These are phyloP conservation scores for Stegodyphus dumicola DNA, from an alignment of 1,140 invertebrate species.

Conservation along the genomic window DNA sequence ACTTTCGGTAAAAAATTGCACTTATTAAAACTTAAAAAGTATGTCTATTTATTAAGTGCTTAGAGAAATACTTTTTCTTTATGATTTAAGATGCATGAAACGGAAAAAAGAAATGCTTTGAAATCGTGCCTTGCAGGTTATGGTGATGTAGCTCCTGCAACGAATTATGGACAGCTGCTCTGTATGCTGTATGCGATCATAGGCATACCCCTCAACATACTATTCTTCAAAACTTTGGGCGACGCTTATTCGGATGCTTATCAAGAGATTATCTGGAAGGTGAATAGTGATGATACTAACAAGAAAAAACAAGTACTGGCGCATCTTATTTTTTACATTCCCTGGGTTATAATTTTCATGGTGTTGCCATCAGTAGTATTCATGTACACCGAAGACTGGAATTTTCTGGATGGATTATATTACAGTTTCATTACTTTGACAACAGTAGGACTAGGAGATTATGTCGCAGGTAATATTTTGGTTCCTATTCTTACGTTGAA, in stretches of 20 bases:
- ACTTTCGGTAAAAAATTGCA: no score
- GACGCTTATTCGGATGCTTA: slow-evolving; percentile 62
- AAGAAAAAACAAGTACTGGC: not conserved
- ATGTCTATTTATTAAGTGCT: no score
- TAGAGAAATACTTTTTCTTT: not conserved
- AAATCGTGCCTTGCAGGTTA: slow-evolving; percentile 75
- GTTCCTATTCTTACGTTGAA: no score
- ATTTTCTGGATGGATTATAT: slow-evolving; percentile 87
- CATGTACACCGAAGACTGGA: slow-evolving; percentile 87
- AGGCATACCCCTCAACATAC: slow-evolving; percentile 87
- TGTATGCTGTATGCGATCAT: slow-evolving; percentile 84
- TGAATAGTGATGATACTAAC: not conserved
- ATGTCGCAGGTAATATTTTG: slow-evolving; percentile 78
- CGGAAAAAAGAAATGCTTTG: no score
- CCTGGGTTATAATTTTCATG: slow-evolving; percentile 90
- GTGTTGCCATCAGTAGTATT: slow-evolving; percentile 91
- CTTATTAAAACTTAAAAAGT: no score
- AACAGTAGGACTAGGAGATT: slow-evolving; percentile 95
- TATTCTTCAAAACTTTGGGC: slow-evolving; percentile 73
- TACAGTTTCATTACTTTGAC: slow-evolving; percentile 93
- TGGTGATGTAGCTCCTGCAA: slow-evolving; percentile 85
- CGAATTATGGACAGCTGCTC: slow-evolving; percentile 83
- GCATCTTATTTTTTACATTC: slow-evolving; percentile 71
- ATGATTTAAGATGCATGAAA: no score
- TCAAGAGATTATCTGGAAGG: slow-evolving; percentile 10